These are phyloP conservation scores for Mus spicilegus DNA, from an alignment of 2,113 vertebrate species.

Conservation along the genomic window DNA sequence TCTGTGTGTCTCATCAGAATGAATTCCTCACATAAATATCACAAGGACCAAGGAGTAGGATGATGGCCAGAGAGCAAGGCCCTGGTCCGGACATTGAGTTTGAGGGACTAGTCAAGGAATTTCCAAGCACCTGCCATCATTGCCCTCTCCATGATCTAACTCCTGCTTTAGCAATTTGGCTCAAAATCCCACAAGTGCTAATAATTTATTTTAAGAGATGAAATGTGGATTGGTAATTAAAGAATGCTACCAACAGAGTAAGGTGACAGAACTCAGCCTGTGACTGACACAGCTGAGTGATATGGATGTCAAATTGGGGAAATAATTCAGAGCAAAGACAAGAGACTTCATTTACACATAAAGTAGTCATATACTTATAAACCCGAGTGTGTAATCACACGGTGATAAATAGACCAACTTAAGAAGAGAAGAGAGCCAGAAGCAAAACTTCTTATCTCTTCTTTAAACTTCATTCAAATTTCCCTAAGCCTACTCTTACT, in stretches of 20 bases:
- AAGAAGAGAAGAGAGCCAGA: not conserved
- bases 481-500: not conserved
- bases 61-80: not conserved
- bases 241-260: conserved; percentile 13
- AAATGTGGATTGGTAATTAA: not conserved
- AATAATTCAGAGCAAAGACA: conserved; percentile 34
- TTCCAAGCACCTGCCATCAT: not conserved
- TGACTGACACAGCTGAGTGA: conserved; percentile 10
- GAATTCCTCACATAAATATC: not conserved
- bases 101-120: not conserved
- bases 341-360: not conserved
- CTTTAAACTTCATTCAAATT: not conserved
- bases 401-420: not conserved
- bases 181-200: not conserved
- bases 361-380: not conserved
- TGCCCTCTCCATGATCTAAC: not conserved
- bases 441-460: not conserved
- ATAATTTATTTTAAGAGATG: conserved; percentile 28
- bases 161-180: not conserved
- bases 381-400: not conserved
- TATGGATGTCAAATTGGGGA: conserved; percentile 5
- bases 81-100: not conserved
- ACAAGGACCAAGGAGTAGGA: too few relatives aligned
- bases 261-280: not conserved
- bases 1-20: not conserved